Percentiles rank a stretch among this genome's conserved stretches.
These are phyloP conservation scores for Sphenodon punctatus DNA, from an alignment of 2,797 vertebrate genomes.

Conservation along the genomic window DNA sequence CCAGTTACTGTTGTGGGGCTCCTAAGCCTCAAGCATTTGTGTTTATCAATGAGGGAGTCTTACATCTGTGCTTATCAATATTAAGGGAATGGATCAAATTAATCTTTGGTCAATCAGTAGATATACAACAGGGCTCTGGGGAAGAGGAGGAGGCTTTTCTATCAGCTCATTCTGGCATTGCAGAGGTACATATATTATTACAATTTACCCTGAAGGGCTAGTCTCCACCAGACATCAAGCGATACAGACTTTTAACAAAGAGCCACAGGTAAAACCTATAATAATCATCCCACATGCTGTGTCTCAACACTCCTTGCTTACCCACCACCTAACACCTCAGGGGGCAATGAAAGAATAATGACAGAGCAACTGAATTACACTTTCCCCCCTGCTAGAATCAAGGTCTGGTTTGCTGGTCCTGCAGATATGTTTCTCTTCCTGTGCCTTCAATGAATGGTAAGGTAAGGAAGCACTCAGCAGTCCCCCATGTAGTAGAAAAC, in stretches of 20 bases:
- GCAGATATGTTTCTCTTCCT: neutral
- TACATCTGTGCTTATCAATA: too few species aligned
- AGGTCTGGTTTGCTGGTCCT: constrained; percentile 16
- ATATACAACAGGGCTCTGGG: neutral
- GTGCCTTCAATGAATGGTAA: neutral
- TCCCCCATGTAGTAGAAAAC: constrained; percentile 9
- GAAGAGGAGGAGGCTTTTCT: too few species aligned
- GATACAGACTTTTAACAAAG: too few species aligned
- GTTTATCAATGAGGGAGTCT: neutral
- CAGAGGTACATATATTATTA: too few species aligned
- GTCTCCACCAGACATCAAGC: too few species aligned
- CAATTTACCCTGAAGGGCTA: too few species aligned
- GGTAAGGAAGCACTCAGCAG: neutral
- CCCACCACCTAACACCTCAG: too few species aligned
- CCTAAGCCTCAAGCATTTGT: neutral
- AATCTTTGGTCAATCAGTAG: constrained; percentile 40
- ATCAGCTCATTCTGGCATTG: too few species aligned
- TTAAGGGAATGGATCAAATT: too few species aligned
- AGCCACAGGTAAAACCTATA: too few species aligned
- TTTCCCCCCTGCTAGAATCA: constrained; percentile 8
- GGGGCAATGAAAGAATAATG: constrained; percentile 12
- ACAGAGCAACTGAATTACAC: constrained; percentile 11
- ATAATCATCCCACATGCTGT: too few species aligned
- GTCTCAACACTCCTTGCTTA: too few species aligned
- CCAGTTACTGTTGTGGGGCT: constrained; percentile 32